phyloP scores from a whole-genome alignment of 2,888 invertebrate genomes.

The Sphinx pinastri region DNA sequence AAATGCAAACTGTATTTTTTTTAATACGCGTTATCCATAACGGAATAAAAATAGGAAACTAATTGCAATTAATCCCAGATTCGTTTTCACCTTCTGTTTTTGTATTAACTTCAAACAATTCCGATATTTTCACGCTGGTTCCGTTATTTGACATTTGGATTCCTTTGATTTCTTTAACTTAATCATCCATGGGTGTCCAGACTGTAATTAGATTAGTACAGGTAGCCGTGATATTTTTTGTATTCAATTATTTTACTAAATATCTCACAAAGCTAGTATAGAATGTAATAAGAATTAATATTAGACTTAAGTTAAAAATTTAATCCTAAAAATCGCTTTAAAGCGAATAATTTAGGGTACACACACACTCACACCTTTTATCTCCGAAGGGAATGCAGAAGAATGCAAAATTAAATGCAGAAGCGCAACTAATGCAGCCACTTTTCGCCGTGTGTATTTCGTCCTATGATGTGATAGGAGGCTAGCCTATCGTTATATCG shows the following conservation, averaged over 20 bases:
- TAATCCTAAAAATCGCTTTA: too few relatives aligned
- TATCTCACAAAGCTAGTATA: too few relatives aligned
- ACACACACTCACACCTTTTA: too few relatives aligned
- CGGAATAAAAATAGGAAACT: constrained; percentile 11
- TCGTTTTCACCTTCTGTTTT: constrained; percentile 4
- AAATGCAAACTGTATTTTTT: background rate
- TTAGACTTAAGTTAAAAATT: too few relatives aligned
- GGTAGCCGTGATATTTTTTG: background rate
- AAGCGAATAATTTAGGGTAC: too few relatives aligned
- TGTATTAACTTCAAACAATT: constrained; percentile 22
- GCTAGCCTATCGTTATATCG: too few relatives aligned
- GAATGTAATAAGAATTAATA: too few relatives aligned
- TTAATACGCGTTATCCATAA: background rate
- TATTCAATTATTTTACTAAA: background rate
- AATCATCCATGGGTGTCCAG: background rate
- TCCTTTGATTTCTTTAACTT: constrained; percentile 1
- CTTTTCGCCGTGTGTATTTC: too few relatives aligned
- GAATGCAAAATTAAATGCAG: too few relatives aligned
- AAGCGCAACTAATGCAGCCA: too few relatives aligned
- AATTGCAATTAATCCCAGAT: constrained; percentile 23
- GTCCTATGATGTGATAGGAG: too few relatives aligned
- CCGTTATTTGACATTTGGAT: constrained; percentile 19
- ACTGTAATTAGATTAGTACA: background rate
- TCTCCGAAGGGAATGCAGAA: too few relatives aligned
- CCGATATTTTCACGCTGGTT: constrained; percentile 9